Base-by-base conservation (phyloP, 2,113 vertebrate species). In the Melanerpes aurifrons region DNA sequence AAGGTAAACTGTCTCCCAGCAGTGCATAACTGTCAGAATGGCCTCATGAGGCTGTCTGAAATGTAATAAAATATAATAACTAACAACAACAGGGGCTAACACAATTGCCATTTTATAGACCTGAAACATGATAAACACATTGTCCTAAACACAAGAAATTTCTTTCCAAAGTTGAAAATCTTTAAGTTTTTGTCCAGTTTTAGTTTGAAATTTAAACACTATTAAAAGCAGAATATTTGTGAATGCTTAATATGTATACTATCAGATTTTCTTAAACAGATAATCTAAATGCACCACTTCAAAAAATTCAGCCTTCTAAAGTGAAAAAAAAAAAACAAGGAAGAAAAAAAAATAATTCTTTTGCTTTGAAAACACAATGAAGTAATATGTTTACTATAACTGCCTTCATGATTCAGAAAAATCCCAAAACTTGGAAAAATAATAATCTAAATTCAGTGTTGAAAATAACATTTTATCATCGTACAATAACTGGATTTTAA, bases 11-110 rank as follows among this genome's bases (percentile, higher is more conserved):
- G 35, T 89, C 68, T 94, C 87, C 69, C 32, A 89, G 72, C 37
- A 77, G 78, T 77, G 71, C 28, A 67, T 91, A 89, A 89, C 20
- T 82, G 57, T 87, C 48, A 75, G 69, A 89, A 94, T 15, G 7
- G 64, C 32, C 56, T 92, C 15, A 9, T 40, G 61, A 91, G n/a
- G 31, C 40, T 71, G 16, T 32, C 17, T 91, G 85, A 89, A 92
- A 84, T 50, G 25, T 37, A 85, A 69, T 92, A 92, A 92, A 96
- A 77, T n/a, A 54, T 19, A 82, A 91, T 87, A 87, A 93, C 87
- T 92, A 89, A 82, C 47, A 84, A 40, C n/a, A 76, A 68, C 67
- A 86, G 54, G 45, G 32, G 40, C 64, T 53, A 45, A 24, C 32
- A 86, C 64, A 92, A 82, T 89, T 91, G 37, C 29, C 25, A 68